Evolutionary conservation across 2,797 vertebrate species (phyloP).

Genomic region (Cyprinella venusta): DNA sequence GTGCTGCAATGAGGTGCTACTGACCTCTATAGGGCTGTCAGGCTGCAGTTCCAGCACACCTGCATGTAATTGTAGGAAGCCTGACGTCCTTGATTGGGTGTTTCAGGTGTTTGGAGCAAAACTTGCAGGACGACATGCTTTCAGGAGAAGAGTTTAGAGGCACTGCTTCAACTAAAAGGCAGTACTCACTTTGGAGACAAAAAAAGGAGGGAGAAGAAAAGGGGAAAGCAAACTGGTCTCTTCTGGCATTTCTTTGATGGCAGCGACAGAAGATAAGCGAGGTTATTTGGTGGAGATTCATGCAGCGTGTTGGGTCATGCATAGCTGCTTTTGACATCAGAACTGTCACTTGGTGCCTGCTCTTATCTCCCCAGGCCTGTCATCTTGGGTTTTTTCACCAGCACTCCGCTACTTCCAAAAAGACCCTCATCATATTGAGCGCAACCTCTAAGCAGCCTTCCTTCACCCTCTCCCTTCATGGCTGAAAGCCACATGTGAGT

Average conservation of each 20-base stretch:
- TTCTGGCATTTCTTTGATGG: conserved; percentile 60
- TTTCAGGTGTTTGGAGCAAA: conserved; percentile 4
- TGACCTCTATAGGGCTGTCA: background rate
- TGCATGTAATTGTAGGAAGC: conserved; percentile 10
- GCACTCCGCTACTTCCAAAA: conserved; percentile 48
- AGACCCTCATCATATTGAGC: conserved; percentile 66
- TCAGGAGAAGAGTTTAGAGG: background rate
- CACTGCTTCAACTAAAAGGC: conserved; percentile 59
- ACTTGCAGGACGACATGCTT: background rate
- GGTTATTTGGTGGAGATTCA: conserved; percentile 70
- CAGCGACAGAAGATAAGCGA: conserved; percentile 70
- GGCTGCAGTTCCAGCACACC: background rate
- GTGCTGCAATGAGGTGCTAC: no score
- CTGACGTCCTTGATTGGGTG: conserved; percentile 11
- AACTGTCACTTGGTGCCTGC: conserved; percentile 65
- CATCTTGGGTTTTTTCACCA: conserved; percentile 58
- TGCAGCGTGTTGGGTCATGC: conserved; percentile 66
- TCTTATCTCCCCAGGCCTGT: conserved; percentile 61
- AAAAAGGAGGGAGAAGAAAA: conserved; percentile 26
- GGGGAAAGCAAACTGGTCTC: conserved; percentile 1
- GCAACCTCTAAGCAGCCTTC: conserved; percentile 57
- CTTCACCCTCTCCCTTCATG: conserved; percentile 33
- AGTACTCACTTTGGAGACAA: conserved; percentile 57
- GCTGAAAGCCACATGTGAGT: background rate
- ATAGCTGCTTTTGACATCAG: conserved; percentile 69